Evolutionary conservation across 1,140 invertebrate species (phyloP).

Genomic region (Octopus bimaculoides): DNA sequence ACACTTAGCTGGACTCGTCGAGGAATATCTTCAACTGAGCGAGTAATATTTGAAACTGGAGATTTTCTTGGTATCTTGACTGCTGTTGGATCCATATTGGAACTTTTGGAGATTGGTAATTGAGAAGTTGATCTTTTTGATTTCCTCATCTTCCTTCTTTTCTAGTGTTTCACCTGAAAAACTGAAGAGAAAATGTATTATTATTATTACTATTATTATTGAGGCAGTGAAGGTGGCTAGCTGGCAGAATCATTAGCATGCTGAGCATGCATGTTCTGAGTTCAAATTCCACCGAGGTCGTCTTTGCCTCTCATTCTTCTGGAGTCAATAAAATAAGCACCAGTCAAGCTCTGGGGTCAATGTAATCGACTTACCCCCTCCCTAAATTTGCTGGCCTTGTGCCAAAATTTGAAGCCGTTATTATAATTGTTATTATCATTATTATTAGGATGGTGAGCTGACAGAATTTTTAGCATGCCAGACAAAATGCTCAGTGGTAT

Average conservation of each 20-base stretch:
- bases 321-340: not conserved
- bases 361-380: too few relatives aligned
- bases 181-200: not conserved
- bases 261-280: too few relatives aligned
- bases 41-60: slow-evolving; percentile 30
- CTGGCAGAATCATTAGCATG: too few relatives aligned
- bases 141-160: slow-evolving; percentile 28
- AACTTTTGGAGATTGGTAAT: slow-evolving; percentile 39
- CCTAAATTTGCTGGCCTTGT: too few relatives aligned
- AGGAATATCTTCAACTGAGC: slow-evolving; percentile 45
- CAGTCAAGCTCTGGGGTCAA: not conserved
- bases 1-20: slow-evolving; percentile 30
- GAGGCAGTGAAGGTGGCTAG: too few relatives aligned
- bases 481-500: too few relatives aligned
- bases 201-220: not conserved
- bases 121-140: slow-evolving; percentile 38
- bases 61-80: slow-evolving; percentile 30
- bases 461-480: too few relatives aligned
- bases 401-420: too few relatives aligned
- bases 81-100: slow-evolving; percentile 36
- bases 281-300: not conserved
- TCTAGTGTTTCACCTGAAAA: not conserved
- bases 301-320: not conserved
- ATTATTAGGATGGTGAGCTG: too few relatives aligned
- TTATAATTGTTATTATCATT: too few relatives aligned